Evolutionary conservation across 2,797 vertebrate genomes (phyloP), one percentile per base, ranked within the genome.

Genomic region (Lycodopsis pacificus): DNA sequence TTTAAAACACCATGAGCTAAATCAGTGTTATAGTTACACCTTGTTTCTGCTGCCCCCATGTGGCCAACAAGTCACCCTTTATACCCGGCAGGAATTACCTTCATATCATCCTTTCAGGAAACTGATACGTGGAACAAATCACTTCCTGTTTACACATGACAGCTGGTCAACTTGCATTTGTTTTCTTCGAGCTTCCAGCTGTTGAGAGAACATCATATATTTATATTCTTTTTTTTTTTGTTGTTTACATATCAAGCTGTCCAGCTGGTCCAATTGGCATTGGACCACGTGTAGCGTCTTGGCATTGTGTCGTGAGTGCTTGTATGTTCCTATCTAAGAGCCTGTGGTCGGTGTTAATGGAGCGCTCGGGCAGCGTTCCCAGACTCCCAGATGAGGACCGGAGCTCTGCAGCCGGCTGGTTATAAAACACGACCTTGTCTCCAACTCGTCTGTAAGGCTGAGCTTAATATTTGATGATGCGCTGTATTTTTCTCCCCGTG

Each of bases 381-480:
- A 85, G 83, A 80, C 71, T 85, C 65, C 77, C 84, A 79, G 65
- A 83, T 73, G 51, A 73, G 59, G 46, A 80, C 75, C n/a, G 1
- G 30, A 74, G 70, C 72, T 65, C 68, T 79, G 79, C 76, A 75
- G 82, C 61, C 34, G 38, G 38, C 66, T 75, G 82, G 7, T 83
- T 84, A 79, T 84, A 82, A 89, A 90, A 89, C 81, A 82, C 40
- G 79, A 91, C 90, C 88, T 88, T 87, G 81, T 84, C 85, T 89
- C 79, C 56, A 54, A 4, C 72, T 88, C 71, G 71, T 87, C 79
- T 79, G 80, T 63, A 65, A 68, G 73, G 71, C 77, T 48, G 67
- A 69, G 80, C 65, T 89, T 76, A 87, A 90, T 91, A 89, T 92
- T 90, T 90, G 76, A 92, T 90, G 81, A 92, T 77, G 68, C 85